Conservation (phyloP, 2,113 vertebrate genomes). For the Zingel zingel region DNA sequence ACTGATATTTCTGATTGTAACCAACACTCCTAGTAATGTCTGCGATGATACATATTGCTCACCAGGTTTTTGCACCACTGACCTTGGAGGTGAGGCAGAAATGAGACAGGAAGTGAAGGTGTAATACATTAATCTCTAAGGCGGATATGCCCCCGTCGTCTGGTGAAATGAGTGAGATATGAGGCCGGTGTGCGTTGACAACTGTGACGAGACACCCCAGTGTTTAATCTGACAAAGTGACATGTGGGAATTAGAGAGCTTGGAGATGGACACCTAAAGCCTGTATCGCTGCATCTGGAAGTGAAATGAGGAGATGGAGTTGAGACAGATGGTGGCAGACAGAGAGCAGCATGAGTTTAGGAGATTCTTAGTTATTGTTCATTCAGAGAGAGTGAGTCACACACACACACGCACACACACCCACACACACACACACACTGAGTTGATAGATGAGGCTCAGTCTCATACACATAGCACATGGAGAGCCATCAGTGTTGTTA, state of each 20-base stretch:
- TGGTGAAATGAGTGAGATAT: constrained; percentile 55
- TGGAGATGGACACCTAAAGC: constrained; percentile 28
- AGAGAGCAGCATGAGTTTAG: constrained; percentile 19
- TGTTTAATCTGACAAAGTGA: constrained; percentile 61
- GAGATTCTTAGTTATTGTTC: constrained; percentile 53
- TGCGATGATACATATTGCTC: background rate
- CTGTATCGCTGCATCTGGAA: constrained; percentile 39
- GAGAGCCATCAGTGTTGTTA: background rate
- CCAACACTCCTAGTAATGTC: background rate
- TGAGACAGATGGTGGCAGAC: constrained; percentile 49
- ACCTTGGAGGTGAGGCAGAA: constrained; percentile 25
- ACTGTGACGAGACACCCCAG: constrained; percentile 52
- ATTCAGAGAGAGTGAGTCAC: constrained; percentile 16
- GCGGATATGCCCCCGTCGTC: constrained; percentile 1
- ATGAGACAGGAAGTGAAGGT: constrained; percentile 33
- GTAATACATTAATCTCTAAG: constrained; percentile 38
- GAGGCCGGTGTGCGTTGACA: constrained; percentile 47
- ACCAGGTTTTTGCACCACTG: background rate
- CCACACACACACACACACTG: constrained; percentile 12
- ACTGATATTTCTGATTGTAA: background rate
- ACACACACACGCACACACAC: constrained; percentile 19
- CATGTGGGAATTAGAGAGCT: constrained; percentile 49
- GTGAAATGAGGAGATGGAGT: constrained; percentile 38
- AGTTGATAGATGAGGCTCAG: constrained; percentile 26
- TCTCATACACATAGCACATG: background rate